phyloP scores from a whole-genome alignment of 2,888 invertebrate genomes.

The Agrochola circellaris region DNA sequence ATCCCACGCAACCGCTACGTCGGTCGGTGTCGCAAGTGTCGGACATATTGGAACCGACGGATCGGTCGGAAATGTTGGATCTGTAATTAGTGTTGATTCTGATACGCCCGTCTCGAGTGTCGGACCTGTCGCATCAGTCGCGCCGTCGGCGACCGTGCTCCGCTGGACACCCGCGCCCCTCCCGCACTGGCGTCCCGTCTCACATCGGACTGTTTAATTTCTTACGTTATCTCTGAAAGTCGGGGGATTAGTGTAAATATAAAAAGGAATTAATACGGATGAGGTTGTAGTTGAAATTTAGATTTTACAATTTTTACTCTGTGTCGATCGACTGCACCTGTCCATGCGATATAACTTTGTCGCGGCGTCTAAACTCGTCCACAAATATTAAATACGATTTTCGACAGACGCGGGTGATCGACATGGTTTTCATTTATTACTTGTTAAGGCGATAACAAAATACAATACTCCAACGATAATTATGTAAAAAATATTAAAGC shows the following conservation, averaged over 20 bases:
- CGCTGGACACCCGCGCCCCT: conserved; percentile 88
- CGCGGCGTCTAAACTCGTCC: conserved; percentile 73
- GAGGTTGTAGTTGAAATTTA: conserved; percentile 81
- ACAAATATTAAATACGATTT: conserved; percentile 54
- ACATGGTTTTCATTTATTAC: conserved; percentile 74
- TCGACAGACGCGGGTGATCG: conserved; percentile 69
- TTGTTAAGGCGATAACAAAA: conserved; percentile 81
- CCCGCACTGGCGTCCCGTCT: conserved; percentile 88
- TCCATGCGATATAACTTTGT: conserved; percentile 76
- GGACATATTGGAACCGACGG: conserved; percentile 46
- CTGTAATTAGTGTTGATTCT: conserved; percentile 40
- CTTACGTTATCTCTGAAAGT: conserved; percentile 62
- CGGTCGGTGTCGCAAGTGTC: conserved; percentile 59
- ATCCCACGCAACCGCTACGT: conserved; percentile 66
- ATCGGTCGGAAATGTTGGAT: conserved; percentile 46
- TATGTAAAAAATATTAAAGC: conserved; percentile 83
- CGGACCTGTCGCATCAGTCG: conserved; percentile 43
- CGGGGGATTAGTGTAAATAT: conserved; percentile 80
- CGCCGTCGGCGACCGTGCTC: conserved; percentile 70
- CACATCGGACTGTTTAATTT: conserved; percentile 81
- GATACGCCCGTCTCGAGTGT: conserved; percentile 48
- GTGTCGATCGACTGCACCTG: conserved; percentile 73
- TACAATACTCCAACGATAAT: conserved; percentile 87
- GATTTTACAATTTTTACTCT: conserved; percentile 71
- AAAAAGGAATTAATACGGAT: conserved; percentile 67